Base-by-base conservation (phyloP, 2,888 invertebrate species). In the Bursaphelenchus okinawaensis region DNA sequence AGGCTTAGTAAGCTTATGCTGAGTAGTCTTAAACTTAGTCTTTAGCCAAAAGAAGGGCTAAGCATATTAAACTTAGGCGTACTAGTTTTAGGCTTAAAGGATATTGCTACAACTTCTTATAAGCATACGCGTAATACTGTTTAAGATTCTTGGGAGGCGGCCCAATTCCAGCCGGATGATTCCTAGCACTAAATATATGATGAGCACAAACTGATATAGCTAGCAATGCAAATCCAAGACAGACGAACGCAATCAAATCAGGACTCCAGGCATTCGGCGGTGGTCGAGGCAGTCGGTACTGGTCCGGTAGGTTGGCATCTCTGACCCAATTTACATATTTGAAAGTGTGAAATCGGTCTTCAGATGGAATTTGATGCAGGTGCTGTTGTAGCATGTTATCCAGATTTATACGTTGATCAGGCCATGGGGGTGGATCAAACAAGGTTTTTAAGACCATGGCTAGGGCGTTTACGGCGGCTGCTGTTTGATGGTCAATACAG, bases 221-320 rank as follows among this genome's bases (percentile, higher is more conserved):
- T 19, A 71, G 24, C 50, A 75, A 51, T 12, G 74, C 22, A 27
- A 71, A 71, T 20, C 67, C 52, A 19, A 71, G 27, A 7, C 40
- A 27, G 9, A 71, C 52, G 52, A 71, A 71, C 8, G 71, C 71
- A 24, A 71, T 67, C 40, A 71, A 52, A 55, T 71, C 71, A 3
- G 73, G 74, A 7, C 74, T 71, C 66, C 66, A 70, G n/a, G 74
- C 62, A 20, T 59, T 22, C 4, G 71, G 66, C 55, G 71, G 71
- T 7, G 70, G 70, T 6, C 40, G 26, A 7, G 55, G 71, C 9
- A 63, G 61, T 16, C 70, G 69, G 19, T 61, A 23, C 26, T 63
- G 56, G 16, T 50, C 20, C 22, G 68, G 72, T 16, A 73, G 28
- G 24, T 52, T 54, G 7, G 70, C 71, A 58, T 70, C 72, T 6